These are phyloP conservation scores for Fregetta grallaria DNA, from an alignment of 2,113 vertebrate genomes.

Conservation along the genomic window DNA sequence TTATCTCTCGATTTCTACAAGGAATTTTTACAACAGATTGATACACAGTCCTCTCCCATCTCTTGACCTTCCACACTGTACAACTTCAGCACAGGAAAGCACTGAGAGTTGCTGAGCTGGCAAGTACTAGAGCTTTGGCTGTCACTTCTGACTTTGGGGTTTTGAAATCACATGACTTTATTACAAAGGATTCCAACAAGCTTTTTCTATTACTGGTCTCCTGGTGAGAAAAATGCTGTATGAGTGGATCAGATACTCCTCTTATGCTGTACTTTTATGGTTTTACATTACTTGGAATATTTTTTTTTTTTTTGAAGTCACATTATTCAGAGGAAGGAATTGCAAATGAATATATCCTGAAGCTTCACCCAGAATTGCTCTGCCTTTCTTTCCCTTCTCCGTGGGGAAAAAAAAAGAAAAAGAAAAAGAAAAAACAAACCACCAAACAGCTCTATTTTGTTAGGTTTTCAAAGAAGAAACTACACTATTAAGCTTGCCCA, in stretches of 20 bases:
- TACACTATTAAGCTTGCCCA: not conserved
- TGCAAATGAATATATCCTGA: not conserved
- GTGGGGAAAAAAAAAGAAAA: no score
- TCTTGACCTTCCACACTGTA: not conserved
- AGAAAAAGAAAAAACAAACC: no score
- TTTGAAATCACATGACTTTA: not conserved
- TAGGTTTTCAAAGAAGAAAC: not conserved
- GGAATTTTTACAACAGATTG: not conserved
- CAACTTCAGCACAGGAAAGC: not conserved
- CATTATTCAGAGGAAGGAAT: not conserved
- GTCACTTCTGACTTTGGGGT: not conserved
- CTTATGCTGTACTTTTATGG: not conserved
- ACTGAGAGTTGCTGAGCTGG: not conserved
- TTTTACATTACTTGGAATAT: not conserved
- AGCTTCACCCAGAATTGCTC: not conserved
- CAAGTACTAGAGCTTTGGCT: not conserved
- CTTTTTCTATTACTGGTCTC: not conserved
- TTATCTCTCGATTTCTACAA: not conserved
- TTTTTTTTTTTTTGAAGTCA: not conserved
- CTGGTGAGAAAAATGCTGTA: not conserved
- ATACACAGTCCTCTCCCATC: not conserved
- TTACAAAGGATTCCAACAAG: not conserved
- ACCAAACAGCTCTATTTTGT: not conserved
- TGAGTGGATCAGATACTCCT: not conserved
- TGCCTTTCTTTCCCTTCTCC: not conserved